These are phyloP conservation scores for Corvus moneduloides DNA, from an alignment of 2,113 vertebrate genomes.

Conservation along the genomic window DNA sequence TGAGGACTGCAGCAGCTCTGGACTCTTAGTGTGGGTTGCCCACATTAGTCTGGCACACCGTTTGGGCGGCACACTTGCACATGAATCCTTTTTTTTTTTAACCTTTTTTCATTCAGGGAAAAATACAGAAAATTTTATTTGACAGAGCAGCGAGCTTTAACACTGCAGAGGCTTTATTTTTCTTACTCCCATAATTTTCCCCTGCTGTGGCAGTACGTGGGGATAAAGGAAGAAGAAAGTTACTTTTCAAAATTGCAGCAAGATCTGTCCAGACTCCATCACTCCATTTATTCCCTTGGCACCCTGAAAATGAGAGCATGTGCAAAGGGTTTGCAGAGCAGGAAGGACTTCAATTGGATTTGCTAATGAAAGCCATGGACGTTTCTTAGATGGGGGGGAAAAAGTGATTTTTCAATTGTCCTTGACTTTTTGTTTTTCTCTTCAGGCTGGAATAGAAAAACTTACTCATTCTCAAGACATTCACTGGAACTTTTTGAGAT, in stretches of 20 bases:
- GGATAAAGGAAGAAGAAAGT: slow-evolving; percentile 2
- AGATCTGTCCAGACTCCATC: slow-evolving; percentile 24
- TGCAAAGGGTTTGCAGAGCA: neutral
- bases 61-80: neutral
- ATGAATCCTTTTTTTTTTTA: neutral
- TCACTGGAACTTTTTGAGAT: neutral
- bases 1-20: neutral
- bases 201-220: neutral
- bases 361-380: neutral
- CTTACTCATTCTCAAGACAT: neutral
- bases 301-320: neutral
- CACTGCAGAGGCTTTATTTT: neutral
- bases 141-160: neutral
- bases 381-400: neutral
- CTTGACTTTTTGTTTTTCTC: neutral
- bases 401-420: neutral
- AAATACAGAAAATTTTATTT: neutral
- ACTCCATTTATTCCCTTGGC: neutral
- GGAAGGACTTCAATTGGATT: neutral
- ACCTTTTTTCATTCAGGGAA: neutral
- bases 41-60: neutral
- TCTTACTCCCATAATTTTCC: neutral
- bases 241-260: neutral
- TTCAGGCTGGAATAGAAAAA: neutral
- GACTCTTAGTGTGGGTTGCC: neutral